Evolutionary conservation across 2,113 vertebrate species (phyloP), one percentile per base, ranked within the genome.

Genomic region (Talpa occidentalis): DNA sequence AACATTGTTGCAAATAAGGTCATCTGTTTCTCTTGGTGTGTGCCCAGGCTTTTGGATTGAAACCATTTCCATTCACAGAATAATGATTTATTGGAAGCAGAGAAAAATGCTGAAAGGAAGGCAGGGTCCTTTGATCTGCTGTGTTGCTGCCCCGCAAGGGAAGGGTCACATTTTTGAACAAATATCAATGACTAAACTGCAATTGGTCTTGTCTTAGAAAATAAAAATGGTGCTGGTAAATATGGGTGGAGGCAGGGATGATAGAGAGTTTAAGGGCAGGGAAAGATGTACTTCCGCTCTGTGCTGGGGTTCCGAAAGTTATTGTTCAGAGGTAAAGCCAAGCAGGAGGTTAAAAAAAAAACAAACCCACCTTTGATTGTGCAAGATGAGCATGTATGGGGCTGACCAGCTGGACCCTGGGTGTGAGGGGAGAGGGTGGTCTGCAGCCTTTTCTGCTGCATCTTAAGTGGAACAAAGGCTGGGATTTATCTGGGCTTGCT

Each of bases 11-110:
- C 42, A 62, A 97, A 96, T 97, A 93, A 49, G 91, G 84, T 97
- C 98, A 95, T 97, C 83, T 97, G 86, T 95, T 98, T 97, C 97
- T 95, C 97, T 93, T 97, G 97, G 94, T 97, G 93, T 95, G 91
- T 94, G 95, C 94, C 93, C 94, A 98, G 85, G 88, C 67, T 6
- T 93, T 96, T 60, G 97, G 82, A 64, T 94, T 96, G 89, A 92
- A 95, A 96, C 97, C 84, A 91, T 89, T 98, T 89, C 11, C 96
- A 40, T 96, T 97, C 96, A 89, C 72, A 91, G 69, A 73, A 56
- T 84, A 78, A 88, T 97, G 95, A 95, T 96, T 97, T 97, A 96
- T 97, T 96, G 77, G 80, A 94, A 97, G 59, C 28, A 54, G 91
- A 74, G 56, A 69, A 66, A 24, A 93, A 91, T 91, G 70, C 93